Conservation (phyloP, 2,113 vertebrate genomes). For the Sminthopsis crassicaudata region DNA sequence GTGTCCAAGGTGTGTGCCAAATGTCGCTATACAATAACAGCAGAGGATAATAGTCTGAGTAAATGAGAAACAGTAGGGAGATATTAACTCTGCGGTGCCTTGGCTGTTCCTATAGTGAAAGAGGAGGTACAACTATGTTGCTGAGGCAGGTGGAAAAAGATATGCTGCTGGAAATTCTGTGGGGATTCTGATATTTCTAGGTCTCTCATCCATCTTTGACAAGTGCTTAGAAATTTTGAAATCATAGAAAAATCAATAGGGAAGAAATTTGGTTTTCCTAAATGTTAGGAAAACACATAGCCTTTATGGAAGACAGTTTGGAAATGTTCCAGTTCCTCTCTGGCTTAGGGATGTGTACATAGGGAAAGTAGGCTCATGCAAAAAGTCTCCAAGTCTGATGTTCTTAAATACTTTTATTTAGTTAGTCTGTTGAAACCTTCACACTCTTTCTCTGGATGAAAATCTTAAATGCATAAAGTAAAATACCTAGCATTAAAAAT, state of each 20-base stretch:
- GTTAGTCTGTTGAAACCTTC: background rate
- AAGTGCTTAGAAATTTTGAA: slow-evolving; percentile 20
- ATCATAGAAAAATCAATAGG: slow-evolving; percentile 40
- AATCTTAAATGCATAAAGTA: background rate
- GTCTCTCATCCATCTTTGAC: slow-evolving; percentile 6
- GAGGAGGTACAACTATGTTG: slow-evolving; percentile 24
- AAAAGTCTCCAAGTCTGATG: background rate
- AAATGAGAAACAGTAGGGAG: slow-evolving; percentile 52
- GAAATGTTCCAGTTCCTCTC: background rate
- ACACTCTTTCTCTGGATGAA: background rate
- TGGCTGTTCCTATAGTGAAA: background rate
- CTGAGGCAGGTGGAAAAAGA: slow-evolving; percentile 3
- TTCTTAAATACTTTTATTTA: background rate
- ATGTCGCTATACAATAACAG: slow-evolving; percentile 16
- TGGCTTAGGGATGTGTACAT: background rate
- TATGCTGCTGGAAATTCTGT: background rate
- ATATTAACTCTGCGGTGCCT: background rate
- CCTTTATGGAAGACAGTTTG: background rate
- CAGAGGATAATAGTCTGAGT: slow-evolving; percentile 42
- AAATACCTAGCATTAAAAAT: background rate
- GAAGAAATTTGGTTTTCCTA: slow-evolving; percentile 44
- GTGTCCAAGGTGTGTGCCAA: slow-evolving; percentile 42
- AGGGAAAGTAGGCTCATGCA: background rate
- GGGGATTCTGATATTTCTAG: slow-evolving; percentile 23
- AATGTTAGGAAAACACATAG: background rate